Base-by-base conservation (phyloP, 2,888 invertebrate genomes). In the Caenorhabditis auriculariae region DNA sequence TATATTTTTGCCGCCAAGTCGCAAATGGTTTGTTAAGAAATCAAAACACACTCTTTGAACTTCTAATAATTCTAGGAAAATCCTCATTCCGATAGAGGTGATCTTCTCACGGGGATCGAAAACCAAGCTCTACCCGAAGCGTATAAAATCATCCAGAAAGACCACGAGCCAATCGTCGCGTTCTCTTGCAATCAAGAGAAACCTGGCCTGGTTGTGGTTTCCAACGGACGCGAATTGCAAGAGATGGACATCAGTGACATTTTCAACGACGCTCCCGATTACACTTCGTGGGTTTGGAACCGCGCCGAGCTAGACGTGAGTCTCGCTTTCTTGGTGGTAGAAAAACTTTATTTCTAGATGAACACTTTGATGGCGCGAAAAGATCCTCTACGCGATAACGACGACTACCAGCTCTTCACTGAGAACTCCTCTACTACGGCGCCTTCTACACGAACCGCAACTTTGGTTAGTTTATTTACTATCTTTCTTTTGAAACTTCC, bases 101-200 rank as follows among this genome's bases (percentile, higher is more conserved):
- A 61, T 32, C 37, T 43, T 21, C 44, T 61, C 2, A 12, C 60
- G n/a, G 50, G 60, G 12, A 56, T 59, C 7, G 58, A 66, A 1
- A 54, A 54, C 12, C 38, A 42, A 42, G 47, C 46, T 19, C 56
- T 70, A 2, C 68, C 77, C 57, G 91, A 91, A 80, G 91, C 92
- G 9, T 91, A 93, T 59, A 88, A 94, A 72, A 92, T 98, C 75
- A 92, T 98, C 72, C 96, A 98, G 84, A 95, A 96, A 84, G 98
- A 98, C 82, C 94, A 94, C 84, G 98, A 98, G 83, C 91, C 93
- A 54, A 94, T 98, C 74, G 89, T 93, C 51, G 91, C 96, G 29
- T 98, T 98, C 86, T 94, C 95, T 82, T 74, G 70, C 45, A 77
- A 73, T 57, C 69, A 72, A 69, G 65, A 89, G 19, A 89, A 88